Conservation (phyloP, 2,797 vertebrate genomes). For the Enteromius viviparus region DNA sequence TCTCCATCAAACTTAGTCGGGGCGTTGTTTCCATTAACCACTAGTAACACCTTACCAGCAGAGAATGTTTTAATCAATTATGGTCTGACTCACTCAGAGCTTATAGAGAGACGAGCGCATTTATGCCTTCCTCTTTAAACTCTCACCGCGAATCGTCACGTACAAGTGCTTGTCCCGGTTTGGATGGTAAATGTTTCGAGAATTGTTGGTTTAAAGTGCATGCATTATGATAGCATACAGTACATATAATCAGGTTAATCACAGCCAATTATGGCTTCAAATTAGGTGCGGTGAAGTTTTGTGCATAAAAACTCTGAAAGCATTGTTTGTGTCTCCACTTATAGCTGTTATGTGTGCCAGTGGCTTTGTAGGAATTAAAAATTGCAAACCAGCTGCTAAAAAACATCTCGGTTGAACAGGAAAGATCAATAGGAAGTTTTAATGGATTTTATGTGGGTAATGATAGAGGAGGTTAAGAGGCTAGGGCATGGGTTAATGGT, state of each 20-base stretch:
- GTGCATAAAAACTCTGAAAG: constrained; percentile 35
- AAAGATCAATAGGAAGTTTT: constrained; percentile 90
- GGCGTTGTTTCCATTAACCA: constrained; percentile 58
- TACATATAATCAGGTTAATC: constrained; percentile 33
- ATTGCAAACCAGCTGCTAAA: constrained; percentile 58
- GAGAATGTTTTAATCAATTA: constrained; percentile 60
- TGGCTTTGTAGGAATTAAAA: constrained; percentile 52
- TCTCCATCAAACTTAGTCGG: constrained; percentile 54
- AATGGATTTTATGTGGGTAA: constrained; percentile 88
- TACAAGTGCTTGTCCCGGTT: constrained; percentile 5
- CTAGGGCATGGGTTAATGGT: constrained; percentile 91
- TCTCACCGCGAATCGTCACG: background rate
- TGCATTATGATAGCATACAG: constrained; percentile 21
- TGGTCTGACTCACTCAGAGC: constrained; percentile 46
- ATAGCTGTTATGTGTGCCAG: constrained; percentile 32
- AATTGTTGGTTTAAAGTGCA: constrained; percentile 1
- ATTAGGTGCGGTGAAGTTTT: constrained; percentile 3
- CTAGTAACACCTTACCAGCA: constrained; percentile 52
- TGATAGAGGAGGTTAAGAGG: constrained; percentile 88
- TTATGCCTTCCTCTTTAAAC: constrained; percentile 3
- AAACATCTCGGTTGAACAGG: constrained; percentile 57
- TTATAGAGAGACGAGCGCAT: constrained; percentile 27
- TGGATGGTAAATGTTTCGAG: constrained; percentile 6
- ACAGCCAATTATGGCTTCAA: constrained; percentile 38
- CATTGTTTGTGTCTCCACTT: constrained; percentile 38